Evolutionary conservation across 2,888 invertebrate species (phyloP), one percentile per base, ranked within the genome.

Genomic region (Mythimna impura): DNA sequence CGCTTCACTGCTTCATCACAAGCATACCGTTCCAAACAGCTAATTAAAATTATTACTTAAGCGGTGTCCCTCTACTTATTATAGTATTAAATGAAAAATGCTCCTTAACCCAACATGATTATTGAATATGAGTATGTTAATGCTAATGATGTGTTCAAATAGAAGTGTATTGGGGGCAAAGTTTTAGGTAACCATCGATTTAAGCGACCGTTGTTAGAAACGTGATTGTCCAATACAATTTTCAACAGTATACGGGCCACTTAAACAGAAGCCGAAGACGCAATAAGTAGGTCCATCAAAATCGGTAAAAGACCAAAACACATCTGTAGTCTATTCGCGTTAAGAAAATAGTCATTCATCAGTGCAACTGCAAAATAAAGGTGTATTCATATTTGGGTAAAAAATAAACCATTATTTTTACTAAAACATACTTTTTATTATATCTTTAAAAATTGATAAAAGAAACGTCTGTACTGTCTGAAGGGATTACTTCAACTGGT

Each of bases 111-210:
- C 73, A 77, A 57, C 10, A 76, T 71, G 75, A 52, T 52, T n/a
- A 65, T 50, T 55, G 40, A 69, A 69, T 66, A 84, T 82, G 80
- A 82, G 36, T 62, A 73, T 72, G 73, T 72, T 71, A 70, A 66
- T 63, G 47, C 20, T 63, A 54, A 71, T 78, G 71, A 76, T 69
- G n/a, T 50, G 62, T 52, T 72, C 47, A 72, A 72, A 55, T 62
- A 75, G 62, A 80, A 67, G 63, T 69, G 63, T 73, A 62, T 73
- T 22, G 50, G 60, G 10, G 25, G 36, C 22, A 22, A 10, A 25
- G 3, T 10, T 36, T 58, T 30, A 30, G 6, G 14, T 20, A 40
- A 22, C 10, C 17, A 36, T 55, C 50, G 22, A 52, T 61, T 43
- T 65, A 61, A 78, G 54, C 65, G 61, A 43, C 70, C 70, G 55